Evolutionary conservation across 2,888 invertebrate species (phyloP), one percentile per base, ranked within the genome.

Genomic region (Leucophenga maculata): DNA sequence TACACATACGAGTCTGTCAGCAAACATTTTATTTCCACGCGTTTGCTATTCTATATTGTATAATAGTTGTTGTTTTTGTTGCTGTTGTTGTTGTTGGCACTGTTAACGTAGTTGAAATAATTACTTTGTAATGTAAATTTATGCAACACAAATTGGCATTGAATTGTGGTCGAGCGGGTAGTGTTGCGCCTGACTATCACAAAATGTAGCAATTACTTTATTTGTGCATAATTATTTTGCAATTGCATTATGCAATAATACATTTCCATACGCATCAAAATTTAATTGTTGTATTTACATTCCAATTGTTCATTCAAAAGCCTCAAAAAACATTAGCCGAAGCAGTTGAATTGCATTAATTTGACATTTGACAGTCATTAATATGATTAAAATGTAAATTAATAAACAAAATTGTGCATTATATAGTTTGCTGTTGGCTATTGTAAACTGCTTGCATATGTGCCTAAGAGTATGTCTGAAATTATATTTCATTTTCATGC

Each of bases 81-180:
- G 55, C 16, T 46, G 46, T 54, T 60, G 68, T 52, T 32, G 50
- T 52, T 70, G 55, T 66, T n/a, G 16, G 50, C n/a, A 22, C 13
- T 64, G 62, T 67, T 67, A n/a, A 18, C 50, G 18, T 69, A 71
- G 75, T 78, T 73, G 67, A 77, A 81, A 79, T 78, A 83, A 81
- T 83, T 79, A 76, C 77, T 73, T 77, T 78, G 77, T 75, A 72
- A 78, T 75, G 76, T 62, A 73, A 76, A 74, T 77, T 71, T 66
- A 72, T 67, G 54, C 62, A 46, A 46, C 22, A 46, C 67, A 60
- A 59, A 52, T 54, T 69, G 62, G 62, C 64, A 57, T 60, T 68
- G 67, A 64, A 66, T 59, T 55, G 59, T 31, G 20, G 65, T 68
- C 32, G 59, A 59, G 26, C 32, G 1, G 1, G 31, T 57, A 50